These are phyloP conservation scores for Anabas testudineus DNA, from an alignment of 2,797 vertebrate genomes.

Conservation along the genomic window DNA sequence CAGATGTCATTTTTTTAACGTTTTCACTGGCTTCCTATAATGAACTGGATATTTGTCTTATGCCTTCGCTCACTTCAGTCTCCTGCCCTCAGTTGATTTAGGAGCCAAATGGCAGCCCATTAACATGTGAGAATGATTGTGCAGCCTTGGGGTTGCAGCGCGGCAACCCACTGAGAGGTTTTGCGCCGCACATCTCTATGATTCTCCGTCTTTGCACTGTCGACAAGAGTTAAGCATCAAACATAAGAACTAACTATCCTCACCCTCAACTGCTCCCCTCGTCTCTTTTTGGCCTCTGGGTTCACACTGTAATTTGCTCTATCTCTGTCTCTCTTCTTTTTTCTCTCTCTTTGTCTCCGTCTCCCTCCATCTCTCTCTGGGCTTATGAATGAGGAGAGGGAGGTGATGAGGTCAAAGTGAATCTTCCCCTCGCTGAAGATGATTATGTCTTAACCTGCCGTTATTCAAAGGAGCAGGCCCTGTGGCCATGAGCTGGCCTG, in stretches of 20 bases:
- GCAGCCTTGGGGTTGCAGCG: constrained; percentile 72
- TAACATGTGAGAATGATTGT: constrained; percentile 80
- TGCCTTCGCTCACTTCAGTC: constrained; percentile 64
- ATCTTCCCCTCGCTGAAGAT: constrained; percentile 82
- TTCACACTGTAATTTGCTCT: constrained; percentile 85
- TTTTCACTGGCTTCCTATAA: constrained; percentile 59
- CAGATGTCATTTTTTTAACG: constrained; percentile 37
- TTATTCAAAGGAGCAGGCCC: constrained; percentile 83
- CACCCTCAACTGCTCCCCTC: constrained; percentile 73
- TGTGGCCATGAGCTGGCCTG: constrained; percentile 77
- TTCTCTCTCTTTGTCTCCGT: constrained; percentile 58
- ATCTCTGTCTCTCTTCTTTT: constrained; percentile 55
- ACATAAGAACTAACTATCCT: constrained; percentile 77
- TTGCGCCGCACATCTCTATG: constrained; percentile 65
- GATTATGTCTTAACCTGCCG: constrained; percentile 86
- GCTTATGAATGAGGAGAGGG: constrained; percentile 74
- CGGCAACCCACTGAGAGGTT: constrained; percentile 74
- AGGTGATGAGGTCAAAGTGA: constrained; percentile 85
- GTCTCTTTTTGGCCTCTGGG: constrained; percentile 82
- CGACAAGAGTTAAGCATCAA: constrained; percentile 82
- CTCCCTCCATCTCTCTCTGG: constrained; percentile 74
- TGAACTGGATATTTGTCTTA: constrained; percentile 75
- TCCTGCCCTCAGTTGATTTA: constrained; percentile 76
- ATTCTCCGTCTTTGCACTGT: constrained; percentile 74
- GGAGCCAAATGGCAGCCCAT: constrained; percentile 80